Evolutionary conservation across 2,888 invertebrate species (phyloP).

Genomic region (Heliconius charithonia): DNA sequence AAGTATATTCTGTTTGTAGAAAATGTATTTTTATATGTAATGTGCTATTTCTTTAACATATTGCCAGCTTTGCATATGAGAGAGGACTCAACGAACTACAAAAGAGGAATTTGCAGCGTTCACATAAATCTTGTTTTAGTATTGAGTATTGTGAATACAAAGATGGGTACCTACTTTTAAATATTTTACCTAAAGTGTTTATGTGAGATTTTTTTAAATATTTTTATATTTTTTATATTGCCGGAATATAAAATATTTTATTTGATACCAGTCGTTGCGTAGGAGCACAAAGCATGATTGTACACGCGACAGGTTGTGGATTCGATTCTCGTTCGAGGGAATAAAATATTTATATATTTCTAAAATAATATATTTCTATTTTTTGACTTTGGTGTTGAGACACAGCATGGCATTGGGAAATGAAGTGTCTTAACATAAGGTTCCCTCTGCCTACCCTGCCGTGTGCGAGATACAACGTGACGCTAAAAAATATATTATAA

Average conservation of each 20-base stretch:
- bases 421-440: too few species aligned
- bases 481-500: too few species aligned
- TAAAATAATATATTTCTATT: not conserved
- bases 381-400: not conserved
- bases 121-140: slow-evolving; percentile 21
- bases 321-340: not conserved
- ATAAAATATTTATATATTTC: not conserved
- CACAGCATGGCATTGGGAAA: too few species aligned
- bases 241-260: not conserved
- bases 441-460: too few species aligned
- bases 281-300: not conserved
- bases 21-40: slow-evolving; percentile 12
- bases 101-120: slow-evolving; percentile 21
- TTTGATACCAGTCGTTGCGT: too few species aligned
- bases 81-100: slow-evolving; percentile 7
- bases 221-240: not conserved
- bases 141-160: slow-evolving; percentile 4
- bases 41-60: slow-evolving; percentile 10
- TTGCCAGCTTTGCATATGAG: slow-evolving; percentile 8
- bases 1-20: not conserved
- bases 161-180: not conserved
- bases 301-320: not conserved
- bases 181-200: not conserved
- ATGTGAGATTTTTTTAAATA: not conserved
- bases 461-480: too few species aligned